These are phyloP conservation scores for Neodiprion lecontei DNA, from an alignment of 1,140 invertebrate genomes.

Conservation along the genomic window DNA sequence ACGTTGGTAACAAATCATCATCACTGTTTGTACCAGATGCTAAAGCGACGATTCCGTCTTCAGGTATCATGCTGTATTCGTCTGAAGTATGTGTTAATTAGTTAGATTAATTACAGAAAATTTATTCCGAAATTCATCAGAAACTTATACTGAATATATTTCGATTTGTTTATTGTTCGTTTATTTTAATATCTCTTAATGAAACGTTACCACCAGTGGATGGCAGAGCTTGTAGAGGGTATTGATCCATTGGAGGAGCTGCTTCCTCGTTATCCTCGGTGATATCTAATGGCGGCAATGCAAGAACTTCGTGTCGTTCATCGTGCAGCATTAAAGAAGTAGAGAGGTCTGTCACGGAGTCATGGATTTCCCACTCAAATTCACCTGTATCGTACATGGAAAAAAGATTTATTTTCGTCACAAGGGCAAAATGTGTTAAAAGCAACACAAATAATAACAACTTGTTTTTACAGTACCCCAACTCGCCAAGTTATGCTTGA, in stretches of 20 bases:
- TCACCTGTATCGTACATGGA: constrained; percentile 38
- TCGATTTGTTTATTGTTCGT: too few species aligned
- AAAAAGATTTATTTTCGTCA: constrained; percentile 13
- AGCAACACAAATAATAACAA: not conserved
- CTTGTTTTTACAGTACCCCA: too few species aligned
- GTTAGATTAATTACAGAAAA: not conserved
- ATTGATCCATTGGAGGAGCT: constrained; percentile 16
- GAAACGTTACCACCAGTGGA: constrained; percentile 39
- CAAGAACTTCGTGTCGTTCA: constrained; percentile 43
- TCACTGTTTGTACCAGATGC: constrained; percentile 43
- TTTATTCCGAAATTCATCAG: too few species aligned
- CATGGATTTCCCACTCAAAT: constrained; percentile 55
- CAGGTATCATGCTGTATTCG: constrained; percentile 50
- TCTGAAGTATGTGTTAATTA: constrained; percentile 28
- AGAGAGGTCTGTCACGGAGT: constrained; percentile 49
- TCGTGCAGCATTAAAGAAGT: constrained; percentile 53
- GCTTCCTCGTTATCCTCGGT: constrained; percentile 30
- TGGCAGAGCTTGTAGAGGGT: constrained; percentile 41
- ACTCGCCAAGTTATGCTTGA: too few species aligned
- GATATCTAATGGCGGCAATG: constrained; percentile 39
- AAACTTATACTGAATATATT: too few species aligned
- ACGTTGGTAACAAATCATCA: constrained; percentile 40
- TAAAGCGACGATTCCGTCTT: constrained; percentile 52
- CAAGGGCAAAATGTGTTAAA: not conserved
- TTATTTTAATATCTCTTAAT: not conserved